Percentiles rank a stretch among this genome's conserved stretches.
Evolutionary conservation across 2,888 invertebrate species (phyloP).

Genomic region (Napeogenes sylphis): DNA sequence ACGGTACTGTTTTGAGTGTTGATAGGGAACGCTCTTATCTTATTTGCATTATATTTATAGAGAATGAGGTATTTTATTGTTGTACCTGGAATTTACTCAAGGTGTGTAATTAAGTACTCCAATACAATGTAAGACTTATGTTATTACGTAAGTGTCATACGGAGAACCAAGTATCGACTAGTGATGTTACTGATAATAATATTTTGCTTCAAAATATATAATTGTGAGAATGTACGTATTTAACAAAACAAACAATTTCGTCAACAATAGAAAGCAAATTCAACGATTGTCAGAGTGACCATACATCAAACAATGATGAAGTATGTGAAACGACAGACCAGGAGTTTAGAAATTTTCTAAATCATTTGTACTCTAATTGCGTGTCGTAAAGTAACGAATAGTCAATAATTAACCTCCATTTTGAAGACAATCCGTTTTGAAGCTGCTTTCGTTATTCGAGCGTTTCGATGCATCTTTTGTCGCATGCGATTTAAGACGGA

Average conservation of each 20-base stretch:
- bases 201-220: slow-evolving; percentile 2
- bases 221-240: slow-evolving; percentile 5
- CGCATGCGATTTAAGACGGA: slow-evolving; percentile 24
- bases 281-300: slow-evolving; percentile 25
- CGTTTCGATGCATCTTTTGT: slow-evolving; percentile 1
- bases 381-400: slow-evolving; percentile 38
- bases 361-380: slow-evolving; percentile 38
- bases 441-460: slow-evolving; percentile 37
- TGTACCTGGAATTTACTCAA: slow-evolving; percentile 40
- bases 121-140: slow-evolving; percentile 26
- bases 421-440: slow-evolving; percentile 41
- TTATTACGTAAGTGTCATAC: slow-evolving; percentile 23
- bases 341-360: slow-evolving; percentile 26
- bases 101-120: slow-evolving; percentile 30
- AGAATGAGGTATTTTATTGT: slow-evolving; percentile 45
- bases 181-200: slow-evolving; percentile 1
- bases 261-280: slow-evolving; percentile 37
- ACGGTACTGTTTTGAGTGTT: slow-evolving; percentile 45
- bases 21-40: slow-evolving; percentile 45
- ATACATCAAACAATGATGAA: slow-evolving; percentile 29
- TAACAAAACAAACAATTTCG: slow-evolving; percentile 23
- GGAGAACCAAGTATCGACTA: slow-evolving; percentile 9
- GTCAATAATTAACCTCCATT: slow-evolving; percentile 44
- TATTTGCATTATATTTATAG: slow-evolving; percentile 47
- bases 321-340: slow-evolving; percentile 30